A percentile compares a stretch with the other conserved stretches of the same genome.
These are phyloP conservation scores for Eledone cirrhosa DNA, from an alignment of 2,888 invertebrate genomes.

Conservation along the genomic window DNA sequence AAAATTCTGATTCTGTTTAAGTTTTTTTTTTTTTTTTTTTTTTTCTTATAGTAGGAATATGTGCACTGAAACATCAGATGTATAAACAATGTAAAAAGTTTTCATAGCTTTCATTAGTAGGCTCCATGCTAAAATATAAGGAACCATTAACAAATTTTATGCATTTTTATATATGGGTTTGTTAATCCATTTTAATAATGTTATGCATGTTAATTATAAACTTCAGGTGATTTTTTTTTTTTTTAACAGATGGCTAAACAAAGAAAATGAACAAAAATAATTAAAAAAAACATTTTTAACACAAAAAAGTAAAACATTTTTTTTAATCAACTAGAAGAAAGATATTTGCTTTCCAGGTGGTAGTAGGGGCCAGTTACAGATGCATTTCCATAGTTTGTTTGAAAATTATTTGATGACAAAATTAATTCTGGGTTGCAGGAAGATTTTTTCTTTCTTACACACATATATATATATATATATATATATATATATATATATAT, in stretches of 20 bases:
- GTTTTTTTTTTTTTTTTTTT: conserved; percentile 16
- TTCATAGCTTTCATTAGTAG: conserved; percentile 24
- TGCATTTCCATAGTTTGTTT: conserved; percentile 30
- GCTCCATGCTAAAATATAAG: conserved; percentile 20
- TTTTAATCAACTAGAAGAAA: not conserved
- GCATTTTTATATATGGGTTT: conserved; percentile 7
- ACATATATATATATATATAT: not conserved
- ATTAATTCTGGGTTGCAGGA: conserved; percentile 11
- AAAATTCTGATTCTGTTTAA: no score
- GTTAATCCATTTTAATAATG: conserved; percentile 9
- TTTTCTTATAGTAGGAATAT: conserved; percentile 8
- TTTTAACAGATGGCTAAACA: not conserved
- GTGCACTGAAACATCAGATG: conserved; percentile 7
- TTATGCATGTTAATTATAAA: conserved; percentile 15
- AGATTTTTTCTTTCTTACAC: not conserved
- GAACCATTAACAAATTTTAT: conserved; percentile 4
- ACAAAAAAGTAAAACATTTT: not conserved
- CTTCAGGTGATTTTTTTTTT: conserved; percentile 8
- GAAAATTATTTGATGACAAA: conserved; percentile 16
- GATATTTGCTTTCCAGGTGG: conserved; percentile 27
- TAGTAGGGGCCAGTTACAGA: conserved; percentile 30
- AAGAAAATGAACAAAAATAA: not conserved
- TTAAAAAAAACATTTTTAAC: not conserved
- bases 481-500: not conserved
- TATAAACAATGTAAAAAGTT: not conserved